Conservation (phyloP, 2,888 invertebrate species). For the Ichneumon xanthorius region DNA sequence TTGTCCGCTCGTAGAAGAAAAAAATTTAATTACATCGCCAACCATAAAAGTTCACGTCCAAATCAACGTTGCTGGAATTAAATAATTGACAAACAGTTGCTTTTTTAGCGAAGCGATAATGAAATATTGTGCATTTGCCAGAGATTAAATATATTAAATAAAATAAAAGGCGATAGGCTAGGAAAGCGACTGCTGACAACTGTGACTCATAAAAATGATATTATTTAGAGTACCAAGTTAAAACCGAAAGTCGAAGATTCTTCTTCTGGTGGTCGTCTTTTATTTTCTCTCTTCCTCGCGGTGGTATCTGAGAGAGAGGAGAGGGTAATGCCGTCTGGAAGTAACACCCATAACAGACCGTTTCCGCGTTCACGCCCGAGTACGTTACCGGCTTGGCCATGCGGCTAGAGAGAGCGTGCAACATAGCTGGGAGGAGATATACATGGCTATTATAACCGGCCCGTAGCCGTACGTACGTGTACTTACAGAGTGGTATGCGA, state of each 20-base stretch:
- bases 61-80: no score
- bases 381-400: slow-evolving; percentile 68
- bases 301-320: slow-evolving; percentile 31
- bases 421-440: slow-evolving; percentile 37
- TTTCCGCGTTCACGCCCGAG: slow-evolving; percentile 76
- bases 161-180: no score
- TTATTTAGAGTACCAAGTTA: slow-evolving; percentile 1
- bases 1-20: not conserved
- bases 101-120: no score
- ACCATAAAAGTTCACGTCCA: not conserved
- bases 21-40: not conserved
- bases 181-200: no score
- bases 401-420: slow-evolving; percentile 50
- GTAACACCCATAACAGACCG: slow-evolving; percentile 69
- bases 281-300: slow-evolving; percentile 19
- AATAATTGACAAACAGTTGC: no score
- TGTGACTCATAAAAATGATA: no score
- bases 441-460: slow-evolving; percentile 49
- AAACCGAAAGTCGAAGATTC: slow-evolving; percentile 49
- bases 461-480: slow-evolving; percentile 26
- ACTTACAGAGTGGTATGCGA: not conserved
- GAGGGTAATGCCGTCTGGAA: slow-evolving; percentile 62
- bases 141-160: no score
- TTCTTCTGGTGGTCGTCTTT: slow-evolving; percentile 10
- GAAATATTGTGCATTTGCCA: no score